phyloP scores from a whole-genome alignment of 2,888 invertebrate species.

The Eudasyphora cyanicolor region DNA sequence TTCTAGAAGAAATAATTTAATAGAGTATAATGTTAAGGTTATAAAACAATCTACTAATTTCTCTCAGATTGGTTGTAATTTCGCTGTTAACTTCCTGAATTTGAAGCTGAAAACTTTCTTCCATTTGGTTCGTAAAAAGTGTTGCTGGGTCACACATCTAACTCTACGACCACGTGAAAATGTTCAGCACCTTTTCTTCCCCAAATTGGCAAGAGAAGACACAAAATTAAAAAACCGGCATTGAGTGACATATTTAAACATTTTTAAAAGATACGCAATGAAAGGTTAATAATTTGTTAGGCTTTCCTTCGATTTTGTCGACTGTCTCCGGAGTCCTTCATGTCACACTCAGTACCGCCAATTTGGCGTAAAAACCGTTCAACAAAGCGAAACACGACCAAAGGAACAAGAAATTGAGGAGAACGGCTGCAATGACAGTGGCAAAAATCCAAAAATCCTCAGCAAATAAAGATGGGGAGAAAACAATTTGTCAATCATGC shows the following conservation, averaged over 20 bases:
- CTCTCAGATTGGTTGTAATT: no score
- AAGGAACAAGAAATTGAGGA: background rate
- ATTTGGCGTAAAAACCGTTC: constrained; percentile 13
- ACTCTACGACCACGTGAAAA: background rate
- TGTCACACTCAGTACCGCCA: constrained; percentile 25
- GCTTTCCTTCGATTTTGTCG: background rate
- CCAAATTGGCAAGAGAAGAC: background rate
- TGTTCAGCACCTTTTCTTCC: background rate
- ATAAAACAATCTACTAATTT: no score
- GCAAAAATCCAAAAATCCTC: constrained; percentile 41
- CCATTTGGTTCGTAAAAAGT: no score
- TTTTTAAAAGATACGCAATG: constrained; percentile 9
- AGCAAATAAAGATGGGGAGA: constrained; percentile 27
- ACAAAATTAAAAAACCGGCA: background rate
- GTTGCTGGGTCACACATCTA: background rate
- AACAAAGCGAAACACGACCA: background rate
- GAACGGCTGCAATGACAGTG: constrained; percentile 48
- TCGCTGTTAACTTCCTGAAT: no score
- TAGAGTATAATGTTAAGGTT: no score
- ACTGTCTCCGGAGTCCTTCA: constrained; percentile 16
- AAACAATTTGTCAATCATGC: constrained; percentile 64
- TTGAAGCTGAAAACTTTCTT: no score
- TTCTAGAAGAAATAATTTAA: no score
- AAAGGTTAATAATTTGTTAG: constrained; percentile 45
- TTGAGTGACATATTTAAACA: constrained; percentile 34